Base-by-base conservation (phyloP, 2,888 invertebrate species). In the Tetragnatha montana region DNA sequence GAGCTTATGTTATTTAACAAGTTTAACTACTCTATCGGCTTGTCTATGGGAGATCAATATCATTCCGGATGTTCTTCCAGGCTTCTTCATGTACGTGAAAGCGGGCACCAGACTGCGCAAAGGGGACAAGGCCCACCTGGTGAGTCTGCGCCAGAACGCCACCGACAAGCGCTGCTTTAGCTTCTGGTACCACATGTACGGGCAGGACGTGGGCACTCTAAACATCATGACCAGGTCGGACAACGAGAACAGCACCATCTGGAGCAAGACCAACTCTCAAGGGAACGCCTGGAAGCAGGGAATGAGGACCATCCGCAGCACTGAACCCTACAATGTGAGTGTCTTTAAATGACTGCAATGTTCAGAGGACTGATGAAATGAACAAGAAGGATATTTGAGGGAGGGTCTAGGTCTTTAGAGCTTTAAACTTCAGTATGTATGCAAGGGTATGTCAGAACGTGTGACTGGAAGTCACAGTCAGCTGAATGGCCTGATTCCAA, bases 141-240 rank as follows among this genome's bases (percentile, higher is more conserved):
- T 89, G 35, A 87, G 87, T 49, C 12, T 84, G 47, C 83, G 73
- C 14, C 91, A 91, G 47, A 50, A 82, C 2, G 49, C 91, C 8
- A 81, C 90, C 1, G 81, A 86, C 0, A n/a, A 87, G n/a, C 69
- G 91, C 7, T 91, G 91, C 71, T 81, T 91, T 73, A 90, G 47
- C 17, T 90, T 91, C 22, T 91, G 90, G 89, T 91, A 91, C 74
- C 90, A 91, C 80, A 91, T 91, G 91, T 91, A 80, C 71, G 91
- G 91, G 6, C 83, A 88, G 21, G 85, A 88, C 12, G 92, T 93
- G 35, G 93, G 93, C 8, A 92, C 92, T 49, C 90, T 93, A 7
- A 92, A 92, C 69, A 91, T 93, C 21, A 92, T 92, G 74, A 91
- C 92, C n/a, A 89, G 85, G 12, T 71, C 90, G 0, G 90, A 87